These are phyloP conservation scores for Hippocampus barbouri DNA, from an alignment of 2,113 vertebrate species.

Conservation along the genomic window DNA sequence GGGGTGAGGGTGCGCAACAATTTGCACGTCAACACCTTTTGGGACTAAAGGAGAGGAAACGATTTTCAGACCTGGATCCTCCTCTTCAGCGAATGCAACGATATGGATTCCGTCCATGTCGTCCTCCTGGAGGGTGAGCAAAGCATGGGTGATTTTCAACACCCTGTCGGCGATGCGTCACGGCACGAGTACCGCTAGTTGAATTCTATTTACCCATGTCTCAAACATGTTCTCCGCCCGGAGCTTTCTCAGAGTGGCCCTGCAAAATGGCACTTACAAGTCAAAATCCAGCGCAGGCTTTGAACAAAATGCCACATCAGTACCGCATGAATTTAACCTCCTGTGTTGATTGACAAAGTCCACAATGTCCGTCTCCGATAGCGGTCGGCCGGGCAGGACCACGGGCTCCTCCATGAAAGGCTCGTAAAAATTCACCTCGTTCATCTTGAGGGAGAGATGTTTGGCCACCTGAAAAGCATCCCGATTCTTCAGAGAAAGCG, in stretches of 20 bases:
- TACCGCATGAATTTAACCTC: conserved; percentile 67
- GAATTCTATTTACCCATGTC: conserved; percentile 83
- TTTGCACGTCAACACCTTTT: not conserved
- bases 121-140: conserved; percentile 77
- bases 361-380: conserved; percentile 89
- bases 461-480: conserved; percentile 82
- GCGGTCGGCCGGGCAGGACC: conserved; percentile 84
- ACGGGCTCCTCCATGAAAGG: conserved; percentile 94
- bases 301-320: not conserved
- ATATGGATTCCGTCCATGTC: conserved; percentile 96
- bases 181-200: not conserved
- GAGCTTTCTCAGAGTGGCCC: conserved; percentile 89
- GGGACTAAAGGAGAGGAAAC: not conserved
- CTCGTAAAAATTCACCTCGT: conserved; percentile 96
- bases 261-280: conserved; percentile 54
- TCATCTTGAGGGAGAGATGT: conserved; percentile 93
- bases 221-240: conserved; percentile 96
- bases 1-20: conserved; percentile 18
- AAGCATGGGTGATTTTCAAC: not conserved
- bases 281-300: not conserved
- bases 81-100: conserved; percentile 94
- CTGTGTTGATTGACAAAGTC: conserved; percentile 88
- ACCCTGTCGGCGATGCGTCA: not conserved
- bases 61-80: conserved; percentile 83
- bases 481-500: not conserved